Evolutionary conservation across 1,140 invertebrate genomes (phyloP), one percentile per base, ranked within the genome.

Genomic region (Drosophila aff.): DNA sequence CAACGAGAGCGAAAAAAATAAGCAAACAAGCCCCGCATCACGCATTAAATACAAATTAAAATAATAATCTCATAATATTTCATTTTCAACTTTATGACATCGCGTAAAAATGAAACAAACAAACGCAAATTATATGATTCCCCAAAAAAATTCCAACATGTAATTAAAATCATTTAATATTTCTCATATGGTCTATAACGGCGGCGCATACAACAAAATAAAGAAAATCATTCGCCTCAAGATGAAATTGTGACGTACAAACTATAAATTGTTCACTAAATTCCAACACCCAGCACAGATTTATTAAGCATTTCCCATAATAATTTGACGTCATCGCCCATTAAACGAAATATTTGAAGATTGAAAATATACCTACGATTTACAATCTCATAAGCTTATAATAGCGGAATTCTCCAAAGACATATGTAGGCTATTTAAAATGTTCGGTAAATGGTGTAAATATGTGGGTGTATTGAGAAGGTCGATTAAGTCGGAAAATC

Each of bases 91-190:
- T 66, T 66, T 71, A 71, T 57, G 40, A 55, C 67, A 67, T 4
- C 38, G 67, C 47, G 47, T 33, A 4, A 44, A 38, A 44, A 53
- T 28, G 15, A 67, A 69, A 28, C 40, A 68, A 57, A 43, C 67
- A 68, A 64, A 57, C 21, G 33, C 9, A 44, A 67, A 55, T 71
- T 68, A 68, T 46, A 55, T 47, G 63, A 68, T 68, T 53, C n/a
- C 31, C 13, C 11, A 50, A 18, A 11, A 53, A 23, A 36, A 71
- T 71, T 71, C 67, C 67, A 67, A 31, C 63, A 67, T 69, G 67
- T 69, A 71, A 68, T 71, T 71, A 71, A 71, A 68, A 55, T 57
- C 64, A 44, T 68, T 71, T 71, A 71, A 71, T 71, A 68, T 71
- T 71, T 68, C 49, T 67, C 67, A 68, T 68, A 71, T 71, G 67